Evolutionary conservation across 2,797 vertebrate species (phyloP).

Genomic region (Anas flavirostris): DNA sequence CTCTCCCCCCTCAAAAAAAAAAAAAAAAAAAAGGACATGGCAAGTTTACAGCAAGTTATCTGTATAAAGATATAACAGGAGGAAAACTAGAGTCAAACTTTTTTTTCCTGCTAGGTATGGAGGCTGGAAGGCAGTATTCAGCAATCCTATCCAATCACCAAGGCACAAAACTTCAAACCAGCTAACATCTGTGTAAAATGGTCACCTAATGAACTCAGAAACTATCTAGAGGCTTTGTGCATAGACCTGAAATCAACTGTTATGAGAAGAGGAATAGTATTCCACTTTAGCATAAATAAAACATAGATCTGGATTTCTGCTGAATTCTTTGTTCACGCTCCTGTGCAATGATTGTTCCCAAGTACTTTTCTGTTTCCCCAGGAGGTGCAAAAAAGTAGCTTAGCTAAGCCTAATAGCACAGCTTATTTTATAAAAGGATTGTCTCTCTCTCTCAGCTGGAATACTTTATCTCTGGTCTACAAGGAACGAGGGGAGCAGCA

Average conservation of each 20-base stretch:
- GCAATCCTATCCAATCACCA: neutral
- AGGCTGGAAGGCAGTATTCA: neutral
- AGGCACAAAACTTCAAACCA: neutral
- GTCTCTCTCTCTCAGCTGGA: neutral
- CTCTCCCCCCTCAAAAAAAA: neutral
- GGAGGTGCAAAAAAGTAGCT: neutral
- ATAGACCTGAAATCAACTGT: constrained; percentile 1
- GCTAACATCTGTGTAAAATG: neutral
- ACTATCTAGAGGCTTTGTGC: neutral
- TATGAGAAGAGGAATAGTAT: neutral
- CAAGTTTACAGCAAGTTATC: neutral
- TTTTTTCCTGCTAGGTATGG: neutral
- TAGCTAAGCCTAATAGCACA: neutral
- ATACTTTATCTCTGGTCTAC: neutral
- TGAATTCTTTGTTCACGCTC: neutral
- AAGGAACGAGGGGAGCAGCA: neutral
- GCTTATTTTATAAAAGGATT: neutral
- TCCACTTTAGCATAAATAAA: neutral
- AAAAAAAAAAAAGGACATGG: neutral
- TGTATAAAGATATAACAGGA: constrained; percentile 2
- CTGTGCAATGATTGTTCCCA: neutral
- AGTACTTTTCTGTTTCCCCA: neutral
- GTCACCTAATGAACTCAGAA: constrained; percentile 25
- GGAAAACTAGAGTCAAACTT: neutral
- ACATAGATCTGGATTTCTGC: neutral